A percentile compares a stretch with the other conserved stretches of the same genome.
These are phyloP conservation scores for Coremacera marginata DNA, from an alignment of 2,888 invertebrate genomes.

Conservation along the genomic window DNA sequence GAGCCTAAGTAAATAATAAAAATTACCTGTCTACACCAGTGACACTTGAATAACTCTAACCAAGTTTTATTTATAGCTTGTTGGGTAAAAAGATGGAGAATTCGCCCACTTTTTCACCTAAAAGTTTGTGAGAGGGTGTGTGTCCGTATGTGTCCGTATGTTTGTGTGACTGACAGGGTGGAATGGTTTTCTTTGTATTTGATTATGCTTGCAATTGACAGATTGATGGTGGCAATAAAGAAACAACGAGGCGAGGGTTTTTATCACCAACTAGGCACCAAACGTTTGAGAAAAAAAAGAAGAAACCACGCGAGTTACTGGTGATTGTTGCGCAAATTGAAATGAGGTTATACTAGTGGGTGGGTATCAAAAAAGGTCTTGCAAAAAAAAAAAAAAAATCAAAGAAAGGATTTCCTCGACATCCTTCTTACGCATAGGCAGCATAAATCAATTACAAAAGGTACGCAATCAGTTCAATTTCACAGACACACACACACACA, in stretches of 20 bases:
- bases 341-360: not conserved
- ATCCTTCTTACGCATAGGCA: not conserved
- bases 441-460: slow-evolving; percentile 7
- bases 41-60: slow-evolving; percentile 1
- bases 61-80: not conserved
- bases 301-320: not conserved
- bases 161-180: not conserved
- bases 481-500: not conserved
- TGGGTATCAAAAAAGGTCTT: too few relatives aligned
- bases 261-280: not conserved
- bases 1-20: slow-evolving; percentile 10
- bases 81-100: not conserved
- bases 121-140: not conserved
- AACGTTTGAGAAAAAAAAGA: not conserved
- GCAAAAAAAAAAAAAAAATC: not conserved
- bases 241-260: not conserved
- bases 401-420: not conserved
- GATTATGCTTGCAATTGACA: slow-evolving; percentile 14
- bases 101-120: not conserved
- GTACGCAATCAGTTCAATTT: not conserved
- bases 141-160: not conserved
- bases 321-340: not conserved
- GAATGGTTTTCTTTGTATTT: not conserved
- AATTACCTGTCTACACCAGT: slow-evolving; percentile 20
- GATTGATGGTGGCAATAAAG: slow-evolving; percentile 20